phyloP scores from a whole-genome alignment of 2,113 vertebrate species.

The Vimba vimba region DNA sequence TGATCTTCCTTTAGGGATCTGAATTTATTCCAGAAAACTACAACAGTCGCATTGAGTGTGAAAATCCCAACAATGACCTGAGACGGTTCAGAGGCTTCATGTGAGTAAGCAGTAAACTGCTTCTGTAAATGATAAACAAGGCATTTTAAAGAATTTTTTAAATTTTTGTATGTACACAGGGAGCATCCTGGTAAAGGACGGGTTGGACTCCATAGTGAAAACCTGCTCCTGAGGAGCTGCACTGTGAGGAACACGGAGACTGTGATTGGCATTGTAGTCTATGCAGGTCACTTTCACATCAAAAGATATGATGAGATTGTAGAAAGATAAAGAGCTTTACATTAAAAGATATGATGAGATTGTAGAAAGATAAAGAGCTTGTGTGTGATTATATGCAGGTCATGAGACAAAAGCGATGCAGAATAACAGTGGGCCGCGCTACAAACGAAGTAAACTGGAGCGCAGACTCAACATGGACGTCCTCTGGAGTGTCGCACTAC shows the following conservation, averaged over 20 bases:
- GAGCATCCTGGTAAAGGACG: slow-evolving; percentile 82
- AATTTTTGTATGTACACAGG: slow-evolving; percentile 65
- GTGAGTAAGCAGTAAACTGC: slow-evolving; percentile 77
- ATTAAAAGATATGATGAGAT: not conserved
- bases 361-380: not conserved
- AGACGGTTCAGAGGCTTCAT: slow-evolving; percentile 87
- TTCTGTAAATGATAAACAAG: not conserved
- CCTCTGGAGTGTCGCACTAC: slow-evolving; percentile 89
- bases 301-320: not conserved
- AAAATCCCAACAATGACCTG: slow-evolving; percentile 91
- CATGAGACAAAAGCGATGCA: slow-evolving; percentile 98
- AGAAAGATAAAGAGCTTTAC: not conserved
- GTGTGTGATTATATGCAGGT: slow-evolving; percentile 71
- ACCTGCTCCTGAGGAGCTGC: slow-evolving; percentile 90
- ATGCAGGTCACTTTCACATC: slow-evolving; percentile 82
- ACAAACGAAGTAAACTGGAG: slow-evolving; percentile 92
- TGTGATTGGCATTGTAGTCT: slow-evolving; percentile 92
- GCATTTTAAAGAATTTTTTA: not conserved
- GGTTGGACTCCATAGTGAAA: slow-evolving; percentile 86
- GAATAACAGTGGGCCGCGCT: slow-evolving; percentile 89
- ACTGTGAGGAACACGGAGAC: slow-evolving; percentile 90
- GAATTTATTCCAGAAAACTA: slow-evolving; percentile 87
- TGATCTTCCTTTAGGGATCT: slow-evolving; percentile 72
- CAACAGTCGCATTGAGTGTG: slow-evolving; percentile 87
- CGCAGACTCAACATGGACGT: slow-evolving; percentile 86